Percentiles rank a stretch among this genome's conserved stretches.
phyloP scores from a whole-genome alignment of 2,888 invertebrate species.

The Rhagium mordax region DNA sequence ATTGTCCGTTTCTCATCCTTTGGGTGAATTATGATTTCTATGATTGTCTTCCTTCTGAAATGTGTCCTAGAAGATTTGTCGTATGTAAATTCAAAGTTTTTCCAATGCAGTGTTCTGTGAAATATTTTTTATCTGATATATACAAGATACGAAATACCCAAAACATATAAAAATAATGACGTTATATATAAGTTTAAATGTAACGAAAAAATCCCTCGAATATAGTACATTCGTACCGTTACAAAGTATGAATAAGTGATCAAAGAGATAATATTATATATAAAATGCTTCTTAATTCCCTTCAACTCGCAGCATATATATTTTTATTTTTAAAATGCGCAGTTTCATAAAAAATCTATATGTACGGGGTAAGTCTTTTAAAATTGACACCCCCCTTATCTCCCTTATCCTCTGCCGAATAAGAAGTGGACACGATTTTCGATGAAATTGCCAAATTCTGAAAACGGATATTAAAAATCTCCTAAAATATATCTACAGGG shows the following conservation, averaged over 20 bases:
- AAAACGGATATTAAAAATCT: too few species aligned
- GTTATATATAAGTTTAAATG: background rate
- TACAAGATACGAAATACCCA: background rate
- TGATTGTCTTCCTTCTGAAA: slow-evolving; percentile 27
- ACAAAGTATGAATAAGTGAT: background rate
- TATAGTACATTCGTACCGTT: background rate
- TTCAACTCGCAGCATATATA: too few species aligned
- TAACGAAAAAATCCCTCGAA: background rate
- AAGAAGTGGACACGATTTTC: too few species aligned
- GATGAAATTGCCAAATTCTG: too few species aligned
- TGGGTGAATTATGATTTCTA: slow-evolving; percentile 27
- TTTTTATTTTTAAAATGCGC: too few species aligned
- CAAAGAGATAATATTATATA: background rate
- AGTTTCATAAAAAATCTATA: too few species aligned
- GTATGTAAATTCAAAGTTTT: slow-evolving; percentile 18
- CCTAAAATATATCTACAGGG: too few species aligned
- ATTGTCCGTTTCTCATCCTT: slow-evolving; percentile 31
- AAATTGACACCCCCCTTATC: too few species aligned
- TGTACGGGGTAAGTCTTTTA: too few species aligned
- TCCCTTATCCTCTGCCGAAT: too few species aligned
- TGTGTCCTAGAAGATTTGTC: slow-evolving; percentile 21
- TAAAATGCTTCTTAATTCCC: background rate
- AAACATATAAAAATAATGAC: background rate
- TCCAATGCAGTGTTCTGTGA: background rate
- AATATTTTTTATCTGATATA: slow-evolving; percentile 18